A percentile compares a stretch with the other conserved stretches of the same genome.
phyloP scores from a whole-genome alignment of 2,797 vertebrate species.

The Pyrrhura leucotis region DNA sequence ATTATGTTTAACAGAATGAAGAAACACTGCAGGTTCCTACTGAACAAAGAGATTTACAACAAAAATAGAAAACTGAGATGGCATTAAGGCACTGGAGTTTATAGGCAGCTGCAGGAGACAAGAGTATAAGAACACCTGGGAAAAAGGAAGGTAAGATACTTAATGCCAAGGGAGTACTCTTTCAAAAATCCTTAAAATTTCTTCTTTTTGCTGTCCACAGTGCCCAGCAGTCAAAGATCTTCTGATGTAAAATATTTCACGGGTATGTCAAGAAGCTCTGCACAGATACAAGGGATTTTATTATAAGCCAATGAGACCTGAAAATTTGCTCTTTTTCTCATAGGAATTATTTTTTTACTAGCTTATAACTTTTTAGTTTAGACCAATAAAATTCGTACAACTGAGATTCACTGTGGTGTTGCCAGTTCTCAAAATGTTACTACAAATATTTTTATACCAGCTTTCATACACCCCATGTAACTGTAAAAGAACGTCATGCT shows the following conservation, averaged over 20 bases:
- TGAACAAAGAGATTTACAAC: conserved; percentile 47
- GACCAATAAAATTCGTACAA: neutral
- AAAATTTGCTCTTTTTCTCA: neutral
- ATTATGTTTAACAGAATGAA: conserved; percentile 41
- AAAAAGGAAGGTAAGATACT: neutral
- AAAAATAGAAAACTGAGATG: conserved; percentile 41
- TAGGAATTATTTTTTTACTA: neutral
- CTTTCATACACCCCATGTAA: neutral
- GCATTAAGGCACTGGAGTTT: conserved; percentile 2
- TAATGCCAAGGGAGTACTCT: conserved; percentile 23
- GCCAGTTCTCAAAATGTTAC: neutral
- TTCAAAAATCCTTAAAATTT: neutral
- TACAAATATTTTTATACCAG: neutral
- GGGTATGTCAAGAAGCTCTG: neutral
- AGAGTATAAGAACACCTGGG: neutral
- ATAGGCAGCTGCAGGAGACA: conserved; percentile 43
- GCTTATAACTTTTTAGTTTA: neutral
- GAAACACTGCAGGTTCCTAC: neutral
- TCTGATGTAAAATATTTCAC: neutral
- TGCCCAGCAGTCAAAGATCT: neutral
- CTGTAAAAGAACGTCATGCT: neutral
- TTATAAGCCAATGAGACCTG: neutral
- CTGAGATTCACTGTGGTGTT: neutral
- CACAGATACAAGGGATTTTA: neutral
- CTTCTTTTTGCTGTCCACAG: neutral